phyloP scores from a whole-genome alignment of 2,113 vertebrate genomes.

The Lonchura striata region DNA sequence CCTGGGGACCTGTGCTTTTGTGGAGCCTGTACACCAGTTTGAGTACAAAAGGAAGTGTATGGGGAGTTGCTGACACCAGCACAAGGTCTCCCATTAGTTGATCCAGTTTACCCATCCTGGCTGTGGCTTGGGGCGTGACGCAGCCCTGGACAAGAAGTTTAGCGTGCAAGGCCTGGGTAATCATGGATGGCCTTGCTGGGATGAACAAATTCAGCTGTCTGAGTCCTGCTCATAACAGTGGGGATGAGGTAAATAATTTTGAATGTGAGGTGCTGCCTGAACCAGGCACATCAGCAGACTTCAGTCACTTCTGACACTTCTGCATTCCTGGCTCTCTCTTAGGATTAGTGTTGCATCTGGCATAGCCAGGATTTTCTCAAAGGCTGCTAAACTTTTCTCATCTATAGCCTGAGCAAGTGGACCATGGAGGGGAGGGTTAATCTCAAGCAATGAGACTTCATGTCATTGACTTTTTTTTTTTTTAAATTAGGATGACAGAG shows the following conservation, averaged over 20 bases:
- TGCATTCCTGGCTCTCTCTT: background rate
- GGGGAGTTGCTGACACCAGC: background rate
- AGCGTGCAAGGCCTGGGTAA: background rate
- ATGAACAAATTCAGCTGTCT: background rate
- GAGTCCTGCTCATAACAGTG: background rate
- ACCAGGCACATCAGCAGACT: accelerated
- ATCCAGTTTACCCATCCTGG: background rate
- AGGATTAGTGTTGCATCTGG: background rate
- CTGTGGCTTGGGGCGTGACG: background rate
- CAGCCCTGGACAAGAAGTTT: background rate
- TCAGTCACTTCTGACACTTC: background rate
- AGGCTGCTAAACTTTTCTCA: background rate
- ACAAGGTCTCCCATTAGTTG: background rate
- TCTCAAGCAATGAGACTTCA: background rate
- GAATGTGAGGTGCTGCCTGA: background rate
- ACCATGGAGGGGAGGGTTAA: background rate
- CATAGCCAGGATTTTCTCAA: background rate
- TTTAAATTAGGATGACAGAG: background rate
- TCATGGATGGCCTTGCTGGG: background rate
- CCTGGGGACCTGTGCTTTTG: background rate
- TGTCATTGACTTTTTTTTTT: background rate
- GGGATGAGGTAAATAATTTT: background rate
- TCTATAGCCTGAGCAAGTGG: background rate
- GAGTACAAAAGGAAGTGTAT: background rate
- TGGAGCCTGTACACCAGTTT: background rate